These are phyloP conservation scores for Ptilonorhynchus violaceus DNA, from an alignment of 2,113 vertebrate species.

Conservation along the genomic window DNA sequence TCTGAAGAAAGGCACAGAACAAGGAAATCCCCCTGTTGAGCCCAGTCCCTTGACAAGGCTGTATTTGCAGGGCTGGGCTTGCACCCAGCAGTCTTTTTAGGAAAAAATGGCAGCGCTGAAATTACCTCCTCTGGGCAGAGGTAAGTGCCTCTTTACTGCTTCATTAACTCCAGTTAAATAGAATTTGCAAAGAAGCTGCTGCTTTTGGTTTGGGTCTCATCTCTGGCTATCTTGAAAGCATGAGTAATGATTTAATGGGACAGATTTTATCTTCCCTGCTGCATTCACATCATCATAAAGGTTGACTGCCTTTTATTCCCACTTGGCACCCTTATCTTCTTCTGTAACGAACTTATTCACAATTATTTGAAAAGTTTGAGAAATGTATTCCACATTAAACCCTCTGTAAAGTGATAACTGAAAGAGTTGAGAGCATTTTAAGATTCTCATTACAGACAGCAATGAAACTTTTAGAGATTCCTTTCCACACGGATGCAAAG, in stretches of 20 bases:
- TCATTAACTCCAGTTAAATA: slow-evolving; percentile 19
- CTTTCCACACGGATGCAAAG: not conserved
- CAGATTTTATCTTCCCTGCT: slow-evolving; percentile 24
- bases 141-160: not conserved
- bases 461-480: slow-evolving; percentile 4
- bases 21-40: not conserved
- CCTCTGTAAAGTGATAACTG: not conserved
- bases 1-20: not conserved
- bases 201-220: not conserved
- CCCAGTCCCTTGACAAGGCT: not conserved
- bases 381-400: slow-evolving; percentile 14
- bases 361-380: slow-evolving; percentile 4
- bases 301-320: not conserved
- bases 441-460: not conserved
- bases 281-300: not conserved
- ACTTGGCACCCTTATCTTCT: not conserved
- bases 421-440: not conserved
- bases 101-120: not conserved
- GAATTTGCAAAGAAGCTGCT: slow-evolving; percentile 4
- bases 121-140: not conserved
- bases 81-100: not conserved
- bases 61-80: not conserved
- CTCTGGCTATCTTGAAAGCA: slow-evolving; percentile 12
- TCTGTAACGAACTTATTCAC: not conserved
- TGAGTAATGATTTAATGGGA: slow-evolving; percentile 33